Evolutionary conservation across 2,797 vertebrate genomes (phyloP), one percentile per base, ranked within the genome.

Genomic region (Pseudomugil tenellus): DNA sequence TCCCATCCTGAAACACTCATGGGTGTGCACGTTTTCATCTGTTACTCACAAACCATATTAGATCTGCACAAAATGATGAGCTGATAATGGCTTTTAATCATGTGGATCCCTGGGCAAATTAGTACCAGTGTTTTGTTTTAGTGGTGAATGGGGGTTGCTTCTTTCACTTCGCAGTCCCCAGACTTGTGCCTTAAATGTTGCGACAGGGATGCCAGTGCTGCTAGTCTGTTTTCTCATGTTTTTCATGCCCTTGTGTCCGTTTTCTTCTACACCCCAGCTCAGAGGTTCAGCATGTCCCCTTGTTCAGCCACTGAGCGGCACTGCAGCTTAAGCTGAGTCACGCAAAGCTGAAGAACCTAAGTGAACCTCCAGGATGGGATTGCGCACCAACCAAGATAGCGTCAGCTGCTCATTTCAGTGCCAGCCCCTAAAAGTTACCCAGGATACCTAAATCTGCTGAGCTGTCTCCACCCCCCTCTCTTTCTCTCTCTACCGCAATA

Each of bases 381-480:
- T 13, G 6, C 56, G 57, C 72, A 59, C 51, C 58, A 56, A 57
- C 62, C 54, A 5, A 49, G 11, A 71, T 81, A 60, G 57, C 46
- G 8, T 87, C 84, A 84, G 79, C 63, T 79, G 77, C 84, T 84
- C 73, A 13, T 60, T 76, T 81, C 67, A 51, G 79, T 83, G 83
- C 89, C 88, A 89, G 80, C 81, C 81, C 60, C 83, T 84, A 84
- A 88, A 89, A 89, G 74, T 91, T 90, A 82, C 79, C 70, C 84
- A 84, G 81, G 83, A 84, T 85, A 62, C 72, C 80, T 43, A 80
- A 90, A 89, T 91, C 71, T 91, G 92, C 92, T 91, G 91, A 92
- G 87, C 79, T 89, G 84, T 88, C 80, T 72, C 49, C 79, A 77
- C 73, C 74, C 59, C 66, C 72, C 13, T 10, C 78, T 80, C 68